These are phyloP conservation scores for Romanomermis culicivorax DNA, from an alignment of 2,888 invertebrate genomes.

Conservation along the genomic window DNA sequence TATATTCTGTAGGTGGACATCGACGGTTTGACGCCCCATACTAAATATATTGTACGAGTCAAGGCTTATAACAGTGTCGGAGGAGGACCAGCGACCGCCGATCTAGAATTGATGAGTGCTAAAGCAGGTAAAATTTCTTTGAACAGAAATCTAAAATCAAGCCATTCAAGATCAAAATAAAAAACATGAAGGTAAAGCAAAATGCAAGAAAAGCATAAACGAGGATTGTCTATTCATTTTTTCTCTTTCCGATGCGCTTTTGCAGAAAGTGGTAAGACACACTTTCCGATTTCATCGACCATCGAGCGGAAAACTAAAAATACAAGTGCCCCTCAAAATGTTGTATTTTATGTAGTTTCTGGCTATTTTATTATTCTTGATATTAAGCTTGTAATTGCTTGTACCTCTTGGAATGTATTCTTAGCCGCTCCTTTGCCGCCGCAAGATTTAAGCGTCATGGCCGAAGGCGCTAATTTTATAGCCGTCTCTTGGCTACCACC, in stretches of 20 bases:
- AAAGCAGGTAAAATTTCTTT: conserved; percentile 5
- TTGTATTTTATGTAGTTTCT: too few species aligned
- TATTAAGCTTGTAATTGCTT: too few species aligned
- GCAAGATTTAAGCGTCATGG: conserved; percentile 25
- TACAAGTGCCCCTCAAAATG: not conserved
- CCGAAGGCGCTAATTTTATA: conserved; percentile 26
- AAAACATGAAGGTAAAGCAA: not conserved
- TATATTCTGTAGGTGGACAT: conserved; percentile 19
- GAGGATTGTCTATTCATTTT: conserved; percentile 14
- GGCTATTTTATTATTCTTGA: too few species aligned
- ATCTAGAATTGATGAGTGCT: conserved; percentile 25
- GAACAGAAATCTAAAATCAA: too few species aligned
- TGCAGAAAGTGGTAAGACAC: too few species aligned
- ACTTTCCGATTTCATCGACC: too few species aligned
- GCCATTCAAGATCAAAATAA: too few species aligned
- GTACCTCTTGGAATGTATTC: too few species aligned
- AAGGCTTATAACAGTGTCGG: conserved; percentile 28
- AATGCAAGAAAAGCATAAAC: not conserved
- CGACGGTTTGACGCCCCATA: conserved; percentile 27
- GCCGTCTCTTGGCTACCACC: conserved; percentile 28
- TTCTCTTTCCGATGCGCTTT: not conserved
- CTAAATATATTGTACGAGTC: conserved; percentile 25
- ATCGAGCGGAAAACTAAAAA: too few species aligned
- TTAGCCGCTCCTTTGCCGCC: conserved; percentile 26
- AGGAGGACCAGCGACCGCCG: conserved; percentile 28